A percentile compares a stretch with the other conserved stretches of the same genome.
phyloP scores from a whole-genome alignment of 2,113 vertebrate species.

The Panthera leo region DNA sequence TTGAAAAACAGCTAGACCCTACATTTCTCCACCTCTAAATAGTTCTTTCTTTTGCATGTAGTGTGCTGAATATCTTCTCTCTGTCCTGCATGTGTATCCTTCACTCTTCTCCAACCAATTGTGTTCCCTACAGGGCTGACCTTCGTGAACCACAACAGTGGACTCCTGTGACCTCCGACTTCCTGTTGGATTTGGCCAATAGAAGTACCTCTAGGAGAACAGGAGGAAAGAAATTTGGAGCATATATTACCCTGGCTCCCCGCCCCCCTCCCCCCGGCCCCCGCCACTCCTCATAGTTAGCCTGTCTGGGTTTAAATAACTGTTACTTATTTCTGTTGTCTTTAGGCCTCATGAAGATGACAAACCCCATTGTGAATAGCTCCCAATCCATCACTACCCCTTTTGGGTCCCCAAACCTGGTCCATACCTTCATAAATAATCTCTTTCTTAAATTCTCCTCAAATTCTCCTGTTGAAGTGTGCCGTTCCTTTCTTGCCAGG shows the following conservation, averaged over 20 bases:
- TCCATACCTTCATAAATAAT: background rate
- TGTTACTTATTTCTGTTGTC: background rate
- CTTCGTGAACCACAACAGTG: background rate
- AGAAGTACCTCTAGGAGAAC: background rate
- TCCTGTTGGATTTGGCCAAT: background rate
- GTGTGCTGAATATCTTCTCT: background rate
- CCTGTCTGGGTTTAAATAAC: background rate
- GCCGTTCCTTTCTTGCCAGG: background rate
- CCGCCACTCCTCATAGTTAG: background rate
- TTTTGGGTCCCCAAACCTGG: no score
- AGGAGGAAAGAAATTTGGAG: background rate
- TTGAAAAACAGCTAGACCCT: background rate
- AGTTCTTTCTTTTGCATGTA: background rate
- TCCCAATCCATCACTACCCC: background rate
- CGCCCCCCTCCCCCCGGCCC: no score
- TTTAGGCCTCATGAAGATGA: background rate
- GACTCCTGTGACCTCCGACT: background rate
- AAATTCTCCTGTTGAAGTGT: background rate
- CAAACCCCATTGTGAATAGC: background rate
- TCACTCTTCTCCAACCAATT: background rate
- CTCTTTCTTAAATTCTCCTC: background rate
- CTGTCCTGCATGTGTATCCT: background rate
- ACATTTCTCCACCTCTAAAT: background rate
- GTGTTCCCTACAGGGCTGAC: background rate
- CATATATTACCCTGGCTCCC: background rate